A percentile compares a stretch with the other conserved stretches of the same genome.
phyloP scores from a whole-genome alignment of 2,797 vertebrate species.

The Botia almorhae region DNA sequence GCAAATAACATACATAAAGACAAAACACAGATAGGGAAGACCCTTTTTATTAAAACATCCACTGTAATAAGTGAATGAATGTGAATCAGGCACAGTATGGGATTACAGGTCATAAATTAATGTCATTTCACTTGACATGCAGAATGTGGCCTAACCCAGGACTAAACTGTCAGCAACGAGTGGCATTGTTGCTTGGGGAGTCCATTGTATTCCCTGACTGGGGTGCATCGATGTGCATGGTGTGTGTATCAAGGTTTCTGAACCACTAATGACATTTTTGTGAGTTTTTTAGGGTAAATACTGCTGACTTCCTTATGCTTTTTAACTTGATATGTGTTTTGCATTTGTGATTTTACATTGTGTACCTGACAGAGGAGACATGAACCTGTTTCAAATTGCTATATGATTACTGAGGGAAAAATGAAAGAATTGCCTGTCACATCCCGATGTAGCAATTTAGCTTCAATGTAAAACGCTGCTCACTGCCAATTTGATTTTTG shows the following conservation, averaged over 20 bases:
- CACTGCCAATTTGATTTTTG: background rate
- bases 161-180: slow-evolving; percentile 46
- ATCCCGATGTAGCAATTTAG: background rate
- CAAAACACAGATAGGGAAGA: slow-evolving; percentile 19
- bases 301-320: background rate
- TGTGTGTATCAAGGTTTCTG: slow-evolving; percentile 49
- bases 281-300: slow-evolving; percentile 31
- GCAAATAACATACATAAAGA: slow-evolving; percentile 23
- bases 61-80: slow-evolving; percentile 11
- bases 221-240: slow-evolving; percentile 47
- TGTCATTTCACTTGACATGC: slow-evolving; percentile 26
- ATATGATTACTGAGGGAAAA: background rate
- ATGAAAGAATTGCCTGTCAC: background rate
- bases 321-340: background rate
- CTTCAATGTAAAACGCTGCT: too few species aligned
- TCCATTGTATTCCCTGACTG: slow-evolving; percentile 20
- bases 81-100: background rate
- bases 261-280: slow-evolving; percentile 40
- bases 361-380: background rate
- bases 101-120: slow-evolving; percentile 3
- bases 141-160: slow-evolving; percentile 24
- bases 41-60: background rate
- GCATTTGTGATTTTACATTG: background rate
- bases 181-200: slow-evolving; percentile 47
- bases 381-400: background rate